Base-by-base conservation (phyloP, 2,797 vertebrate species). In the Chrosomus eos region DNA sequence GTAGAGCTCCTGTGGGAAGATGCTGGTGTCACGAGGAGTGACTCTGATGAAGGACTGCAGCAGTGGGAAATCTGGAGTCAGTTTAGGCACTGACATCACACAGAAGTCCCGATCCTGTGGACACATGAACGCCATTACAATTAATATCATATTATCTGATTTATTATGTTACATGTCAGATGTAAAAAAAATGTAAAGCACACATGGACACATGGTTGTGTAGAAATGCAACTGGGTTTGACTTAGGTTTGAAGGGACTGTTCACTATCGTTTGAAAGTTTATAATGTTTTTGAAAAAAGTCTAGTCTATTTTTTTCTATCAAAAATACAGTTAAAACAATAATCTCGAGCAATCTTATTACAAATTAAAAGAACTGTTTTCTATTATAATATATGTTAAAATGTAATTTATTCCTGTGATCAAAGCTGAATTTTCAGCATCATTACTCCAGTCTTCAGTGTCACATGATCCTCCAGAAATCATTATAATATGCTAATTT, bases 31-130 rank as follows among this genome's bases (percentile, higher is more conserved):
- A 23, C 80, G 91, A 1, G 95, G 95, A 0, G 92, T 83, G 0
- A 94, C 89, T 33, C 96, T 93, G 85, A 93, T 82, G 82, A 98
- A 98, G 89, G 89, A 94, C 92, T 93, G 96, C 76, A 98, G 89
- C 90, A 99, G 90, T 28, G 91, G 91, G 87, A 96, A 93, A 90
- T 97, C 97, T 0, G 94, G 94, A 2, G 92, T 87, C 4, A 93
- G 83, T 10, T 93, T 93, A 0, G 96, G 95, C 36, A 97, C 91
- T 0, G 95, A 93, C 78, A 97, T 91, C 86, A 98, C 51, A 90
- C 97, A 97, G 90, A 95, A 96, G 81, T 97, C 95, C 90, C 92
- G 95, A 70, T 96, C 93, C 98, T 99, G 90, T 72, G 81, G 82
- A 23, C 28, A 64, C 62, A 31, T 64, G 13, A 28, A 28, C 26